Evolutionary conservation across 2,888 invertebrate genomes (phyloP), one percentile per base, ranked within the genome.

Genomic region (Liopterus haemorrhoidalis): DNA sequence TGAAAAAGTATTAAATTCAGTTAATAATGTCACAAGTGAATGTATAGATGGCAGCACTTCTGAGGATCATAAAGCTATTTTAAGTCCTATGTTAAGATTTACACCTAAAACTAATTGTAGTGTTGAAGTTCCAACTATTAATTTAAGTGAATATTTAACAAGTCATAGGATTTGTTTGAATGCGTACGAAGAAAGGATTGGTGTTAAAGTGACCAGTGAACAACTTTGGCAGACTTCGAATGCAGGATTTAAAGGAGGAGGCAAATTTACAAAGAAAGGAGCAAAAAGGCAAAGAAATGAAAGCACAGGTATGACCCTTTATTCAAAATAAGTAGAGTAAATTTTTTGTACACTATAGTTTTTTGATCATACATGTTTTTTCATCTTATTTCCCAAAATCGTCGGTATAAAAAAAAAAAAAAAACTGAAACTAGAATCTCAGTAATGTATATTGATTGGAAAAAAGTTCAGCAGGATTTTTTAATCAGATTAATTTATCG

Each of bases 91-190:
- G 8, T 22, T 69, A 38, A 56, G 64, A 48, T 56, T 78, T 56
- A 64, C 75, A 54, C 71, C 82, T 55, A 64, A 79, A 58, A 71
- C 79, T 1, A 77, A 75, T 12, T 75, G 77, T 2, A 71, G 75
- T 53, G 78, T 88, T 38, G 80, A 83, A 55, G 63, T 86, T 18
- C 86, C 88, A 0, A 74, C 80, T 28, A 73, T 87, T 12, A 82
- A 82, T 57, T 75, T 86, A 33, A 82, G 82, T 27, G 87, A 87
- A 59, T 83, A 81, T 59, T 70, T 86, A 24, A 85, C 86, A 46
- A 83, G 82, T 57, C 79, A 83, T 57, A 85, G 82, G 57, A 82
- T 89, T 14, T 85, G 85, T 62, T 75, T 89, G 54, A 78, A 79
- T 40, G 81, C 85, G 0, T 86, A 87, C 55, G 79, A 87, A 54